Conservation (phyloP, 2,888 invertebrate genomes). For the Acanthosepion esculentum region DNA sequence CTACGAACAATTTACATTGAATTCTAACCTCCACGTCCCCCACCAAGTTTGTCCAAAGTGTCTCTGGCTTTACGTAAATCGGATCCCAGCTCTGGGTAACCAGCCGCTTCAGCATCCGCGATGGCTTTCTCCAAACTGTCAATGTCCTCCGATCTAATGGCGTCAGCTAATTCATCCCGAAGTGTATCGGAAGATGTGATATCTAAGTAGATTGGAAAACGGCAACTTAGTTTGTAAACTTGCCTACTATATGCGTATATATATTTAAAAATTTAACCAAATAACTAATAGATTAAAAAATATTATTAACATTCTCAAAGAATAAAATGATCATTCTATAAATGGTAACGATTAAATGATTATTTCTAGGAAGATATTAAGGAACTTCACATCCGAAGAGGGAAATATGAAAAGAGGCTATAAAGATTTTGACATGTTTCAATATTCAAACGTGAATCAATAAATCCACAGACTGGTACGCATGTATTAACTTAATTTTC, state of each 20-base stretch:
- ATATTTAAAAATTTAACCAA: too few relatives aligned
- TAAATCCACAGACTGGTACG: too few relatives aligned
- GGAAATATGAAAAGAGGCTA: too few relatives aligned
- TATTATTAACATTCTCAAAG: too few relatives aligned
- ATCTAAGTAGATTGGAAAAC: neutral
- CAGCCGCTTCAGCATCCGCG: neutral
- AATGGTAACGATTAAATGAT: too few relatives aligned
- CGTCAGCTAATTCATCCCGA: neutral
- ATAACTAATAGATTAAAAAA: too few relatives aligned
- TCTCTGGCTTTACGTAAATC: neutral
- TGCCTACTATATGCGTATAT: neutral
- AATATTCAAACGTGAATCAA: too few relatives aligned
- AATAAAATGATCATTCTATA: too few relatives aligned
- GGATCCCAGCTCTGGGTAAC: neutral
- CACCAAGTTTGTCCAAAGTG: neutral
- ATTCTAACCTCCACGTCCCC: neutral
- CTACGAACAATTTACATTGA: neutral
- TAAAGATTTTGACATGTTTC: too few relatives aligned
- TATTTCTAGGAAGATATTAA: too few relatives aligned
- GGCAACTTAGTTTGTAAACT: neutral
- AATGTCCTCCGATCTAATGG: neutral
- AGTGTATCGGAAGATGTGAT: neutral
- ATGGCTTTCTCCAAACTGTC: neutral
- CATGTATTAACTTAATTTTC: too few relatives aligned
- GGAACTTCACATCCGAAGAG: too few relatives aligned